Conservation (phyloP, 2,888 invertebrate species). For the Notocelia uddmanniana region DNA sequence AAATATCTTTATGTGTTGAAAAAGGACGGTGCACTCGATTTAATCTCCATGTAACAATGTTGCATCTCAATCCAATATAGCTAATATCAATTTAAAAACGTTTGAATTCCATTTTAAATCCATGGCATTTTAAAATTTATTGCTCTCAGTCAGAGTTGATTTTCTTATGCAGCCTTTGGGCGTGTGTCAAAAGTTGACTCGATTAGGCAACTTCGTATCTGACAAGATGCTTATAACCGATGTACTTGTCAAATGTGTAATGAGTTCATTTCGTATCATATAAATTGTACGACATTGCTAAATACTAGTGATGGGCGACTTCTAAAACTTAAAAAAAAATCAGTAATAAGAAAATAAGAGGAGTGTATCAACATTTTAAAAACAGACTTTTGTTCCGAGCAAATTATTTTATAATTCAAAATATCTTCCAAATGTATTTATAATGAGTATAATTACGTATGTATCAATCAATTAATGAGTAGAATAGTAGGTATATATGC, state of each 20-base stretch:
- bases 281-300: slow-evolving; percentile 4
- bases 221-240: slow-evolving; percentile 26
- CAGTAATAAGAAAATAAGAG: too few relatives aligned
- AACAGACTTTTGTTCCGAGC: too few relatives aligned
- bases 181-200: neutral
- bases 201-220: slow-evolving; percentile 5
- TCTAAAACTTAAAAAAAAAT: neutral
- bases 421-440: too few relatives aligned
- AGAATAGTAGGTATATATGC: too few relatives aligned
- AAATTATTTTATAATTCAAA: too few relatives aligned
- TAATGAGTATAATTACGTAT: too few relatives aligned
- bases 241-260: slow-evolving; percentile 1
- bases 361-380: too few relatives aligned
- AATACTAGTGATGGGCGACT: neutral
- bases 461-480: too few relatives aligned
- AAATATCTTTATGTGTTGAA: slow-evolving; percentile 82
- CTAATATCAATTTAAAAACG: slow-evolving; percentile 50
- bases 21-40: slow-evolving; percentile 75
- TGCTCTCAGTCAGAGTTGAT: neutral
- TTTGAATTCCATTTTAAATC: neutral
- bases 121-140: slow-evolving; percentile 22
- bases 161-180: slow-evolving; percentile 6
- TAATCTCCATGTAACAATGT: slow-evolving; percentile 82
- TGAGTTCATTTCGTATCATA: neutral
- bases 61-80: slow-evolving; percentile 71